Base-by-base conservation (phyloP, 1,140 invertebrate species). In the Steinernema khuongi region DNA sequence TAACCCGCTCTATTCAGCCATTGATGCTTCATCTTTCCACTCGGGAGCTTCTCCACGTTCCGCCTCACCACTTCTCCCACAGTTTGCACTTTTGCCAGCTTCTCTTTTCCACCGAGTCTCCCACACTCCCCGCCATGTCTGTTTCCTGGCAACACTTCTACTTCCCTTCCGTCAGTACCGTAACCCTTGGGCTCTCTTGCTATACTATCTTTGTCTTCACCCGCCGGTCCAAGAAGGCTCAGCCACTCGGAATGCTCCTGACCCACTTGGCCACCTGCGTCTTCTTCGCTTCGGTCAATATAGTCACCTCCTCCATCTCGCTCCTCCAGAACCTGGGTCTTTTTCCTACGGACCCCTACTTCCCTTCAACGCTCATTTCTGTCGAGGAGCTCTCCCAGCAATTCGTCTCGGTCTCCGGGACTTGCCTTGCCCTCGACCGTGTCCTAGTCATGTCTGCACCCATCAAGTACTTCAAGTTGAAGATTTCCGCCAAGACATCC, bases 321-420 rank as follows among this genome's bases (percentile, higher is more conserved):
- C 50, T 60, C 26, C 26, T 22, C 50, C 14, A 60, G 11, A n/a
- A 22, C 50, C 7, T 7, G 4, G 26, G 26, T 22, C 7, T 22
- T 41, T 11, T 11, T n/a, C 7, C 14, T 60, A 14, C 19, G 19
- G 14, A 11, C 26, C 2, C 14, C n/a, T 41, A 11, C n/a, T n/a
- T 41, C 36, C 7, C 14, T 60, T 60, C 4, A 7, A n/a, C 14
- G 50, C 26, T 60, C 22, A 26, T 22, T 14, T 7, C 50, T 14
- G 4, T 60, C 22, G 50, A 60, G 26, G 50, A 60, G 19, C 50
- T 60, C 50, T n/a, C 50, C 22, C 50, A 60, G 50, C 50, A 60
- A 22, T 60, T 17, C 50, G 50, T 60, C 50, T 60, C 50, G 14
- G 22, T 60, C 50, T n/a, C 14, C 26, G 50, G 50, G 2, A 60